Percentiles rank a stretch among this genome's conserved stretches.
These are phyloP conservation scores for Okapia johnstoni DNA, from an alignment of 2,113 vertebrate species.

Conservation along the genomic window DNA sequence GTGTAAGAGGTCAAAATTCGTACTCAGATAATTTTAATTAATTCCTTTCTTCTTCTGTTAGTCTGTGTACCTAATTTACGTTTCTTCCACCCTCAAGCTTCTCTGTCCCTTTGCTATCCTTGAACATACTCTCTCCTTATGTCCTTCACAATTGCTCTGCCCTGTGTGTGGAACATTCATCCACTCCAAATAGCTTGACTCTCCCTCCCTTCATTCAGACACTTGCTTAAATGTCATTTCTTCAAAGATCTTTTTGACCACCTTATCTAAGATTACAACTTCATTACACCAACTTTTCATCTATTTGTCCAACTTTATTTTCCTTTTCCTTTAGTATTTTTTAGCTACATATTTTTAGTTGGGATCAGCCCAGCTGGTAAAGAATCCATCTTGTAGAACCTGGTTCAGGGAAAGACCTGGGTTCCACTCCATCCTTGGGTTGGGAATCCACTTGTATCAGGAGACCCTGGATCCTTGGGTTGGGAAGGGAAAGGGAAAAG, in stretches of 20 bases:
- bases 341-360: not conserved
- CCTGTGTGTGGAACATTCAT: not conserved
- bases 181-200: not conserved
- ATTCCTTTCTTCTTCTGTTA: not conserved
- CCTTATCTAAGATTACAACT: not conserved
- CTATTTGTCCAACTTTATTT: not conserved
- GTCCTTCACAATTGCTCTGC: not conserved
- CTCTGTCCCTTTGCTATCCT: not conserved
- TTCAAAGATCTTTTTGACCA: not conserved
- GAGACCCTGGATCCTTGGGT: not conserved
- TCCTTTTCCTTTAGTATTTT: no score
- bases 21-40: not conserved
- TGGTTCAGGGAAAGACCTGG: no score
- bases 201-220: not conserved
- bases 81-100: not conserved
- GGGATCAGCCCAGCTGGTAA: not conserved
- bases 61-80: not conserved
- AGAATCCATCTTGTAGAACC: not conserved
- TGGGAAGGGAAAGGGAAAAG: not conserved
- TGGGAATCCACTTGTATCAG: not conserved
- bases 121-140: not conserved
- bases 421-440: no score
- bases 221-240: not conserved
- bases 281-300: not conserved
- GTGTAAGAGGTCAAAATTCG: not conserved